Base-by-base conservation (phyloP, 2,888 invertebrate genomes). In the Spisula solida region DNA sequence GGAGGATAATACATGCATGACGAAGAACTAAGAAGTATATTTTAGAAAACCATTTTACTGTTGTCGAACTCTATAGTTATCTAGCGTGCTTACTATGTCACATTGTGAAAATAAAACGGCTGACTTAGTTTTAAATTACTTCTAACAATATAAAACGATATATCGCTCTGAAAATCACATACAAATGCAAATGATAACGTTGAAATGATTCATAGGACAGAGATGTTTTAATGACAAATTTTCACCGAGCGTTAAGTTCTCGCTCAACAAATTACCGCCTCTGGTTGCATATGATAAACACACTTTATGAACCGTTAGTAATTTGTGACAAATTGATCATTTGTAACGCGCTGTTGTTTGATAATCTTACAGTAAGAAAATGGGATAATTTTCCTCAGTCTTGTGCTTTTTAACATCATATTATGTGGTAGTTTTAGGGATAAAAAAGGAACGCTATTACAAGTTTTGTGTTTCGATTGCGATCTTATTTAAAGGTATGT, bases 301-400 rank as follows among this genome's bases (percentile, higher is more conserved):
- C 56, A 66, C 10, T 66, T 66, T 25, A 66, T n/a, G 25, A 66
- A 66, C 60, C 60, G 60, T 66, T 66, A 66, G 60, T 66, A 66
- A 66, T 25, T 25, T n/a, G 60, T 66, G 60, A 66, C 60, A 66
- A 66, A 66, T 66, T 66, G 60, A 66, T 66, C 60, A 10, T 66
- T 66, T n/a, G n/a, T n/a, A n/a, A n/a, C 5, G 60, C 60, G 25
- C n/a, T n/a, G 25, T 66, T 66, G 60, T 66, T 25, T 66, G 25
- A 66, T 66, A 25, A 10, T 60, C 8, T 66, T 25, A 66, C 60
- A 25, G 12, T 12, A 66, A 66, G 25, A 6, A n/a, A 66, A 25
- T 20, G 60, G 25, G 60, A 66, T 66, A 66, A 25, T 66, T 66
- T 25, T 66, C 60, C 12, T 41, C 41, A 41, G 41, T 41, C 41